Evolutionary conservation across 2,797 vertebrate species (phyloP), one percentile per base, ranked within the genome.

Genomic region (Epinephelus coioides): DNA sequence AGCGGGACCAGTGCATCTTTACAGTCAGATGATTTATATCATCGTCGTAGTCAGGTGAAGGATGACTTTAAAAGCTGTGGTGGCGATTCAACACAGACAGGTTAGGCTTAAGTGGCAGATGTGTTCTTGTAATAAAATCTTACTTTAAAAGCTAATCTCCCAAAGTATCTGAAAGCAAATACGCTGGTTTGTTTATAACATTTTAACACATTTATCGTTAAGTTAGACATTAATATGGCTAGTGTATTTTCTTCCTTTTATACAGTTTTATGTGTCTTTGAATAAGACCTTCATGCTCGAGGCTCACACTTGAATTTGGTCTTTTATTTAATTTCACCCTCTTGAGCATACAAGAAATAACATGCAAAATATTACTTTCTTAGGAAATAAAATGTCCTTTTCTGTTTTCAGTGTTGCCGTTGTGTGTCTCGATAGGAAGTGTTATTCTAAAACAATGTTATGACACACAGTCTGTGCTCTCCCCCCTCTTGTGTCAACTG

Each of bases 41-140:
- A 34, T 8, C 7, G 7, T 62, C 14, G 40, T 12, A 57, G 14
- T 43, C n/a, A 19, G 21, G 2, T 60, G 43, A 51, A 13, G 17
- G 11, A 60, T 38, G 59, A 63, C n/a, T 63, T 62, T 19, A 44
- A 34, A 78, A 64, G 9, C 59, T 21, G 51, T 51, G n/a, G 2
- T 56, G 12, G 12, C 44, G 17, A 67, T 34, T 54, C 12, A 49
- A 60, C 40, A 57, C 17, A 34, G 18, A 51, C 34, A 1, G 11
- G 5, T 27, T 14, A 10, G 30, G 43, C 50, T 67, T 54, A 4
- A 5, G 6, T 27, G 15, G 57, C 14, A 27, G 21, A 55, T 30
- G 14, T 56, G 5, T 7, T 27, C 11, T 46, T 12, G 8, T 47
- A 23, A 38, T 57, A 38, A 19, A 9, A 34, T 27, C 2, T 25